Base-by-base conservation (phyloP, 2,797 vertebrate genomes). In the Diplodus sargus region DNA sequence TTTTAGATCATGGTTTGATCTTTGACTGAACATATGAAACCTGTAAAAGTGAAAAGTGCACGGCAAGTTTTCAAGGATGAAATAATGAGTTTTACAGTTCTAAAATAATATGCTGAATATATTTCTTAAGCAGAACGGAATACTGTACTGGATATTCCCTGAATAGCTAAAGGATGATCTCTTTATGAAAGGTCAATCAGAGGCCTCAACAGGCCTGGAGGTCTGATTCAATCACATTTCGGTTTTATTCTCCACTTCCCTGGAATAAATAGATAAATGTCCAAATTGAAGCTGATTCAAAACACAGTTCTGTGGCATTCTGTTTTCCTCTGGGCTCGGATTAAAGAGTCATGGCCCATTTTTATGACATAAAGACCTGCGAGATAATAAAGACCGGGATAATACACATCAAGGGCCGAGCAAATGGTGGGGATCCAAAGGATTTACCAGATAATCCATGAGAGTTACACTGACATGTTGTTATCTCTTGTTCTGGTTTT, bases 381-480 rank as follows among this genome's bases (percentile, higher is more conserved):
- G 20, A 25, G 25, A 25, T 25, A 25, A 25, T 25, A 25, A 25
- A 25, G 25, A 25, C 25, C 25, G n/a, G 65, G 84, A 82, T 85
- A 84, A 85, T 70, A 47, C 59, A 65, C 47, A 62, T 71, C 11
- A 51, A 54, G 59, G 52, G 51, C 43, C 15, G 59, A 62, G 18
- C 15, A 42, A 77, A 83, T 81, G 52, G 13, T 42, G 63, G 39
- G 60, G 59, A 73, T 74, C 43, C 39, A 16, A 43, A 11, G 76
- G 82, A 88, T 88, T 88, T 62, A 74, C 30, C 18, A 1, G 80
- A 79, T 82, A 85, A 86, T 86, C 76, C 73, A 43, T 56, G 42
- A 58, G 66, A 61, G 3, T 74, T 39, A 39, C 42, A 61, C 3
- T 49, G 28, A 78, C 67, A 66, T 6, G 3, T 48, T 65, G 25